Base-by-base conservation (phyloP, 1,140 invertebrate species). In the Drosophila grimshawi region DNA sequence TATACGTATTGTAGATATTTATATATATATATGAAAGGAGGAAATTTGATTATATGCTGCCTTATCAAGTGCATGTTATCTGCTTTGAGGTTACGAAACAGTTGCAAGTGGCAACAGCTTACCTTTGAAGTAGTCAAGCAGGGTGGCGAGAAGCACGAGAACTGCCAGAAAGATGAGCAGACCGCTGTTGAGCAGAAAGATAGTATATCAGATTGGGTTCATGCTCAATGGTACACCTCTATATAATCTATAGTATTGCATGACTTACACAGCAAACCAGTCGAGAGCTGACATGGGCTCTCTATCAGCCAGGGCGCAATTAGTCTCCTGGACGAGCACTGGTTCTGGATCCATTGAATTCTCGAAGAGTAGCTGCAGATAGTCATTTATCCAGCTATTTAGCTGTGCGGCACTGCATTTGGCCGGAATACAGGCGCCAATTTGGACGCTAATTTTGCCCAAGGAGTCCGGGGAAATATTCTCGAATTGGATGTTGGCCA, bases 261-360 rank as follows among this genome's bases (percentile, higher is more conserved):
- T 27, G 48, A 86, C 86, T 90, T 64, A 90, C 86, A 91, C 51
- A 0, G 82, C 82, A 55, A 88, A 76, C 88, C 88, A 86, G 30
- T 90, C 86, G 3, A 90, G 59, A 6, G 37, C 63, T 0, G 39
- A 41, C 51, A 91, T 49, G 0, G 76, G 68, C 5, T 60, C 30
- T 5, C 52, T 41, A 2, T 53, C 33, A 3, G 19, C 56, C 3
- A 74, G 7, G 0, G 57, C 43, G 33, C 89, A 91, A 19, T 71
- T 63, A 8, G 59, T 10, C 29, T 91, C 83, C 27, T 57, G 45
- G 8, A 91, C 74, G 57, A 90, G 48, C 19, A 29, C 7, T 19
- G 5, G 33, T 55, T 41, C 51, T 19, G 5, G 33, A 0, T 8
- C 27, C 8, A 19, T 10, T 32, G 39, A 19, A 32, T 60, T 56